Conservation (phyloP, 2,888 invertebrate genomes). For the Pandemis corylana region DNA sequence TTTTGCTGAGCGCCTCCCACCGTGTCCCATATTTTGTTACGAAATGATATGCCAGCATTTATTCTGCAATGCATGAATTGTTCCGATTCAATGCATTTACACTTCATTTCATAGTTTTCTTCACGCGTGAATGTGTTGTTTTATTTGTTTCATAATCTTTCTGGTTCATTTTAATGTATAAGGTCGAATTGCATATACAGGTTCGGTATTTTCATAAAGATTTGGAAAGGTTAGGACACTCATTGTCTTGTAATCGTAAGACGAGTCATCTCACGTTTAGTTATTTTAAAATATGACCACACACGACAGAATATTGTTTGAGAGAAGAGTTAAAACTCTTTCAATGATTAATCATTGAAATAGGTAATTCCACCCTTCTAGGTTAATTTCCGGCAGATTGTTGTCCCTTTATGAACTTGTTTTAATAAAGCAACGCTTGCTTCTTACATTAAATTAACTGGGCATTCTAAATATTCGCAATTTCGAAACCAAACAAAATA, state of each 20-base stretch:
- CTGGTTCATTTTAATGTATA: background rate
- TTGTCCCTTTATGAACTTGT: background rate
- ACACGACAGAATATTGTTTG: background rate
- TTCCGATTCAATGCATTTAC: constrained; percentile 44
- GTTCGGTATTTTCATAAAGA: too few relatives aligned
- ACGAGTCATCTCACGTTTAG: too few relatives aligned
- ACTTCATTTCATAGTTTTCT: constrained; percentile 39
- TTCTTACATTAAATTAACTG: background rate
- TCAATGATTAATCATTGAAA: background rate
- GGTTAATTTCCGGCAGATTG: background rate
- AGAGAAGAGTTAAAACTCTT: background rate
- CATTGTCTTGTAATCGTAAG: too few relatives aligned
- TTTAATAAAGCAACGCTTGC: background rate
- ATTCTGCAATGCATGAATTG: constrained; percentile 64
- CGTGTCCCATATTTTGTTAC: constrained; percentile 81
- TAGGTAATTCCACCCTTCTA: background rate
- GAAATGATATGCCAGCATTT: constrained; percentile 77
- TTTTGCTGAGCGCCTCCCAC: constrained; percentile 74
- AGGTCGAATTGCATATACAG: too few relatives aligned
- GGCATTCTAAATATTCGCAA: constrained; percentile 7
- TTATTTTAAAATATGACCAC: too few relatives aligned
- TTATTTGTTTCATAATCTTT: constrained; percentile 11
- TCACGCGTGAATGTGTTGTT: constrained; percentile 23
- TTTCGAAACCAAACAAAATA: constrained; percentile 12
- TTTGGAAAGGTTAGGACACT: too few relatives aligned